These are phyloP conservation scores for Nyleta sp. DNA, from an alignment of 2,888 invertebrate species.

Conservation along the genomic window DNA sequence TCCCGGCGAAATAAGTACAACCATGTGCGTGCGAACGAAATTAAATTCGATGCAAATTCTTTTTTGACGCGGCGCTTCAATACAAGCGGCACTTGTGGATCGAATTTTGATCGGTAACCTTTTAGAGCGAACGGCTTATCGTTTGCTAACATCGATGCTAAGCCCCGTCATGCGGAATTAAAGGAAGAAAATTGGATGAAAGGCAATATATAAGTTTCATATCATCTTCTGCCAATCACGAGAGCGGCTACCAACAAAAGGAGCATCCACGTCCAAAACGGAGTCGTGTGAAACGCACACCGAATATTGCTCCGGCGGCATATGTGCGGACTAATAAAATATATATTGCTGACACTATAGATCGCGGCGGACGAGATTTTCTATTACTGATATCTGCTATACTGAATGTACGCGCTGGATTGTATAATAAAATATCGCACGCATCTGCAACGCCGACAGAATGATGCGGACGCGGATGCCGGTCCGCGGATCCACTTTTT, in stretches of 20 bases:
- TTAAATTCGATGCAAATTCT: too few relatives aligned
- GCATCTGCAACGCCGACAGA: constrained; percentile 20
- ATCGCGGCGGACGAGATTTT: constrained; percentile 48
- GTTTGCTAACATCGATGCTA: constrained; percentile 16
- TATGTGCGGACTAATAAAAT: constrained; percentile 60
- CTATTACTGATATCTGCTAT: constrained; percentile 49
- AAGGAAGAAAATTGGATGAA: constrained; percentile 51
- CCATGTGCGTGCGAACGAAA: too few relatives aligned
- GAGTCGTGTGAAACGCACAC: constrained; percentile 53
- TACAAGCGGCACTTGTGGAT: not conserved
- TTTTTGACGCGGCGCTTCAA: too few relatives aligned
- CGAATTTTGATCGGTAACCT: constrained; percentile 14
- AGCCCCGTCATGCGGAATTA: constrained; percentile 43
- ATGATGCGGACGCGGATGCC: too few relatives aligned
- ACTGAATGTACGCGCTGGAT: constrained; percentile 40
- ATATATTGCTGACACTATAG: constrained; percentile 58
- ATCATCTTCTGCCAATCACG: constrained; percentile 59
- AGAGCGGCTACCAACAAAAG: constrained; percentile 48
- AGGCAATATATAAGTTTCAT: constrained; percentile 55
- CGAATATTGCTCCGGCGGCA: constrained; percentile 57
- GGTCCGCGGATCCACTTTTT: not conserved
- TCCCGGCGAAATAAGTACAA: too few relatives aligned
- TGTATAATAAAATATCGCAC: constrained; percentile 53
- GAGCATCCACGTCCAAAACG: constrained; percentile 37
- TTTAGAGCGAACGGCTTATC: constrained; percentile 4